Evolutionary conservation across 1,140 invertebrate genomes (phyloP), one percentile per base, ranked within the genome.

Genomic region (Eumeta japonica): DNA sequence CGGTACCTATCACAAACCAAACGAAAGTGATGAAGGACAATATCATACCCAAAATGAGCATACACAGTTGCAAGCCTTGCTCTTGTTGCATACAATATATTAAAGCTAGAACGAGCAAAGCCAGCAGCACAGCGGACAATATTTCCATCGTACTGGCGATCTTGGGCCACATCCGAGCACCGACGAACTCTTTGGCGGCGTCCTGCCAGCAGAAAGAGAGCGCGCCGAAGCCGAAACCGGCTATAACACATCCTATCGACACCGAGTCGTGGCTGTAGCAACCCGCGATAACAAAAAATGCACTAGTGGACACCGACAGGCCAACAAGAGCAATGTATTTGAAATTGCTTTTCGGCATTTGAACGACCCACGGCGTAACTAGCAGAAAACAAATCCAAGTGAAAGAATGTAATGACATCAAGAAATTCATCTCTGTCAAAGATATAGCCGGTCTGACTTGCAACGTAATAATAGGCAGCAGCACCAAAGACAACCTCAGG

Each of bases 331-430:
- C 46, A 10, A 76, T 41, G 40, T 72, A 75, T 51, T 76, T 73
- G 32, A 59, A 73, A 52, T 73, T 75, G 18, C 72, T 62, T 43
- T 74, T 77, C 3, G 62, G 56, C 7, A 70, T 74, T 33, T 68
- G 61, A 37, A 56, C 57, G 16, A 76, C 35, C 72, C 72, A 75
- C 7, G 72, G 74, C 9, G 62, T 71, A 28, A 55, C 45, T 20
- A 76, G 30, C 28, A 76, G 39, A 35, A 75, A 68, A 49, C 68
- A 65, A 40, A 75, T 45, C 72, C 72, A 77, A 3, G 66, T 58
- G 34, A 75, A 71, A 1, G 55, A 72, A 39, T 72, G 58, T 10
- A 75, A 46, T 2, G 72, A 64, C 47, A 73, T 55, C 12, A 76
- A 37, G 37, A 75, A 70, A 28, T 68, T 65, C 3, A 55, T 53